phyloP scores from a whole-genome alignment of 2,113 vertebrate species.

The Nothoprocta perdicaria region DNA sequence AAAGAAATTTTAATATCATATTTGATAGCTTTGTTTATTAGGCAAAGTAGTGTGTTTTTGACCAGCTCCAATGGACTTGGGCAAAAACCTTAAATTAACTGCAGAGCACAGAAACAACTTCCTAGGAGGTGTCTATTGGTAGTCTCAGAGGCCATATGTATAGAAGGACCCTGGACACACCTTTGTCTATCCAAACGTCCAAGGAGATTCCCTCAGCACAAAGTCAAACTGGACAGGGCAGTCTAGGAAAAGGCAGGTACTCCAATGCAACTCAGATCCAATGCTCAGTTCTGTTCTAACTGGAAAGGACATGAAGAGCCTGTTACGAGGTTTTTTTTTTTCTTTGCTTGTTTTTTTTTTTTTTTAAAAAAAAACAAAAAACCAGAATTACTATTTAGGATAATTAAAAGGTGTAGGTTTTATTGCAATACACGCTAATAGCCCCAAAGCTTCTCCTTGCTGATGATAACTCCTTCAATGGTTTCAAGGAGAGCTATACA shows the following conservation, averaged over 20 bases:
- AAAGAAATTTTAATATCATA: background rate
- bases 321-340: background rate
- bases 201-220: background rate
- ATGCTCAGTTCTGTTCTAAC: background rate
- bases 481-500: background rate
- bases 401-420: background rate
- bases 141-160: rapidly evolving
- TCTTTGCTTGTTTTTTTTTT: too few species aligned
- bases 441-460: background rate
- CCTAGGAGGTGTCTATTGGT: background rate
- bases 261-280: rapidly evolving
- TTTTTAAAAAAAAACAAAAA: too few species aligned
- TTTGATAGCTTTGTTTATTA: background rate
- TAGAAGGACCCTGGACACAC: background rate
- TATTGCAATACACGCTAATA: background rate
- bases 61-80: background rate
- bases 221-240: background rate
- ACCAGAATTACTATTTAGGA: background rate
- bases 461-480: background rate
- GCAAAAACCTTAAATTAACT: background rate
- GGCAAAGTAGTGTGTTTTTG: background rate
- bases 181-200: background rate
- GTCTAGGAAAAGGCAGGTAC: background rate
- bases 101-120: background rate
- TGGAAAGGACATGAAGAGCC: background rate